Evolutionary conservation across 2,113 vertebrate species (phyloP).

Genomic region (Irena cyanogastra): DNA sequence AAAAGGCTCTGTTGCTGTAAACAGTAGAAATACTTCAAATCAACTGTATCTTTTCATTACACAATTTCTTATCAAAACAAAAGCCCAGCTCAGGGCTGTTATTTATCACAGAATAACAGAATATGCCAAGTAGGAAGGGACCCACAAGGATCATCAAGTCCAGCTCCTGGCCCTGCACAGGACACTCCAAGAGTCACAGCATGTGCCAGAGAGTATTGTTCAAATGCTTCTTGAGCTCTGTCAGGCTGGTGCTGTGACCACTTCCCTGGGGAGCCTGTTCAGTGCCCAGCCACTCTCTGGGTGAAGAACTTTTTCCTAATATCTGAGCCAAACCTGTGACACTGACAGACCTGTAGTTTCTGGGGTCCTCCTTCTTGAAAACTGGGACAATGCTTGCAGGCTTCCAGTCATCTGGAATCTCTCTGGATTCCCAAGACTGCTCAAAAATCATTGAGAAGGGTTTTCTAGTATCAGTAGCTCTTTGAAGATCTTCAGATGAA

Average conservation of each 20-base stretch:
- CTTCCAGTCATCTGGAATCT: not conserved
- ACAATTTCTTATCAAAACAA: not conserved
- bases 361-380: not conserved
- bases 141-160: not conserved
- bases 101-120: not conserved
- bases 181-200: not conserved
- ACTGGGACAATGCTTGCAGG: not conserved
- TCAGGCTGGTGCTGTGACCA: not conserved
- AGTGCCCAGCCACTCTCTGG: not conserved
- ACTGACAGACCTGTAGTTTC: not conserved
- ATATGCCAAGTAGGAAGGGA: not conserved
- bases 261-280: not conserved
- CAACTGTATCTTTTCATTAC: not conserved
- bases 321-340: not conserved
- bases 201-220: not conserved
- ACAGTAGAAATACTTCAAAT: not conserved
- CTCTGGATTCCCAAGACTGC: not conserved
- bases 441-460: not conserved
- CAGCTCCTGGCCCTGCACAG: not conserved
- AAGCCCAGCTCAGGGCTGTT: not conserved
- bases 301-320: not conserved
- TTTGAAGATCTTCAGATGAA: not conserved
- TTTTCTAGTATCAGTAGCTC: not conserved
- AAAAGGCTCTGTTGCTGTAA: not conserved
- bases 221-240: not conserved